Evolutionary conservation across 1,140 invertebrate genomes (phyloP), one percentile per base, ranked within the genome.

Genomic region (Daktulosphaira vitifoliae): DNA sequence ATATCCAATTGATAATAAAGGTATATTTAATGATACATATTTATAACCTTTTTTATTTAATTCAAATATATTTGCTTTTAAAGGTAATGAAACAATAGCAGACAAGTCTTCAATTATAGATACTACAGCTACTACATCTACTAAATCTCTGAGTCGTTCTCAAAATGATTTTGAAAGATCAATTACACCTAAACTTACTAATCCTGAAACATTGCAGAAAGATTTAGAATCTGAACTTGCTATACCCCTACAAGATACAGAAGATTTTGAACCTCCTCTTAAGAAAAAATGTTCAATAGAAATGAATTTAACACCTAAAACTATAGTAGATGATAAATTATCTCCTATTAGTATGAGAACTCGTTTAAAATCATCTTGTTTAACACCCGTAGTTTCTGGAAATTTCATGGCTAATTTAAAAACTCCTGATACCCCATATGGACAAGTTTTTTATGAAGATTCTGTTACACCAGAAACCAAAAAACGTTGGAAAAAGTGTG

Each of bases 361-460:
- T 48, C 56, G 56, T 1, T 22, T 46, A 2, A 62, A 33, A 46
- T 62, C 56, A 33, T 26, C 16, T 33, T 48, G 16, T 29, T 33
- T 23, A n/a, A 62, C 56, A 9, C 56, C 56, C 1, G 11, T 62
- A 22, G 56, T 39, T 62, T 62, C 56, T n/a, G 26, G 44, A 6
- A 48, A 25, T 62, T 62, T 46, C 20, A 62, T 62, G 1, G 42
- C 42, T 1, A 46, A 48, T 20, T 33, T 68, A 3, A 71, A 75
- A 2, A 82, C 81, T 1, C 81, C 81, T 1, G 78, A 79, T 9
- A 78, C 78, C 29, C 81, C 81, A 1, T 80, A 80, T 59, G 80
- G 80, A 9, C 73, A 74, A 38, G 44, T 76, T 20, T 78, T 78
- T 66, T 68, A 70, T 20, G 73, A 73, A 37, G 69, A 76, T 0